Conservation (phyloP, 2,113 vertebrate species). For the Percina caprodes region DNA sequence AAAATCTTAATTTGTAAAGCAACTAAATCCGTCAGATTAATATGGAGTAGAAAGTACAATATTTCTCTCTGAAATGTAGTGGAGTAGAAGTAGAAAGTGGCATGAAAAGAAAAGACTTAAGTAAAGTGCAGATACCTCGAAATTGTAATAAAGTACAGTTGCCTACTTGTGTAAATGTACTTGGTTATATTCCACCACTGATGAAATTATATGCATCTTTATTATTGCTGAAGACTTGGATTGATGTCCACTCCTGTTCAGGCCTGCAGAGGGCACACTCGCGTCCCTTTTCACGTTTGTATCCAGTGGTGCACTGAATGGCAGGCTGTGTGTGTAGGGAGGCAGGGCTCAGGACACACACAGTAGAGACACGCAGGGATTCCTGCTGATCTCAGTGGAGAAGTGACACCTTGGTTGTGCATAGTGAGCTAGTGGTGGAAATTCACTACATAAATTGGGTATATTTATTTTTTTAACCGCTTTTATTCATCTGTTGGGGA, state of each 20-base stretch:
- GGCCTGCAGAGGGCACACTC: slow-evolving; percentile 35
- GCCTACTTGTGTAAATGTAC: too few relatives aligned
- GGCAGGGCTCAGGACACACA: slow-evolving; percentile 47
- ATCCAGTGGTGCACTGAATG: slow-evolving; percentile 29
- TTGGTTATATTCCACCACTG: too few relatives aligned
- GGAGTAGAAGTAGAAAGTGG: too few relatives aligned
- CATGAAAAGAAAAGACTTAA: too few relatives aligned
- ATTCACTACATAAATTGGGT: neutral
- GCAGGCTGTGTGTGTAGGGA: slow-evolving; percentile 26
- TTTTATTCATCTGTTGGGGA: slow-evolving; percentile 7
- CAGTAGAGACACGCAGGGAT: slow-evolving; percentile 17
- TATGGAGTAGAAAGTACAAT: too few relatives aligned
- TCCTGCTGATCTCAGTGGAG: slow-evolving; percentile 31
- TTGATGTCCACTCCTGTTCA: too few relatives aligned
- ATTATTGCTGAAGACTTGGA: neutral
- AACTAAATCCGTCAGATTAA: too few relatives aligned
- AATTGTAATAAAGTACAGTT: too few relatives aligned
- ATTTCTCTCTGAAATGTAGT: too few relatives aligned
- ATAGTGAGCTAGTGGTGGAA: slow-evolving; percentile 28
- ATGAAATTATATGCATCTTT: too few relatives aligned
- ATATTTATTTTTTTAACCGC: neutral
- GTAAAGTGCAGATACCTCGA: too few relatives aligned
- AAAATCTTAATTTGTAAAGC: too few relatives aligned
- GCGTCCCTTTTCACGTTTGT: neutral
- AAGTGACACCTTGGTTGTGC: slow-evolving; percentile 16